Evolutionary conservation across 2,113 vertebrate species (phyloP).

Genomic region (Perca fluviatilis): DNA sequence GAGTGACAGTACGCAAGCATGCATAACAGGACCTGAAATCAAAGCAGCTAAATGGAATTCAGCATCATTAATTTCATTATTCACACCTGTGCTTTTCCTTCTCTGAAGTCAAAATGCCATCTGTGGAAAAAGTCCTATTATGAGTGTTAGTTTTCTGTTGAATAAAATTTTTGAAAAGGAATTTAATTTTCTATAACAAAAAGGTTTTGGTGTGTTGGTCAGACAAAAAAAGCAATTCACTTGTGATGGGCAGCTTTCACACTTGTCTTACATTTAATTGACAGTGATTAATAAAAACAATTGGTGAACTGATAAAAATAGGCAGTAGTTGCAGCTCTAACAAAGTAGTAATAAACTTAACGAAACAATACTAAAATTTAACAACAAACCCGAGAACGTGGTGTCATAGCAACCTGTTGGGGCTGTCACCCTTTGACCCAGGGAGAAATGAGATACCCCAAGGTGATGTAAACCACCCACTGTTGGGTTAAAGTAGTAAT

Average conservation of each 20-base stretch:
- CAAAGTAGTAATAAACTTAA: background rate
- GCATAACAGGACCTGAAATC: background rate
- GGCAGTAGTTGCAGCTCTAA: background rate
- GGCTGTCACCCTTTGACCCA: constrained; percentile 54
- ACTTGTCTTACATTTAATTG: background rate
- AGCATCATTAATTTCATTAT: background rate
- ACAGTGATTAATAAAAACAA: background rate
- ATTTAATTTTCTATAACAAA: background rate
- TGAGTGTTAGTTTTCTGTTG: background rate
- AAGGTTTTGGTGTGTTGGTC: background rate
- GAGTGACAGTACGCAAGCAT: background rate
- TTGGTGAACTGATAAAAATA: background rate
- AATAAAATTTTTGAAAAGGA: background rate
- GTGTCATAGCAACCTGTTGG: constrained; percentile 28
- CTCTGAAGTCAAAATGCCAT: background rate
- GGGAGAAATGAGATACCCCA: constrained; percentile 53
- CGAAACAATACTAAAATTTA: background rate
- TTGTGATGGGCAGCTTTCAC: too few relatives aligned
- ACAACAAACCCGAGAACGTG: constrained; percentile 3
- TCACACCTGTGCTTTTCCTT: background rate
- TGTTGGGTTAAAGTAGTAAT: constrained; percentile 73
- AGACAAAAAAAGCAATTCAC: background rate
- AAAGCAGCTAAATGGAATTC: background rate
- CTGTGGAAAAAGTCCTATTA: background rate
- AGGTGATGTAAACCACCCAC: constrained; percentile 57